phyloP scores from a whole-genome alignment of 2,888 invertebrate genomes.

The Anthoptus insignis region DNA sequence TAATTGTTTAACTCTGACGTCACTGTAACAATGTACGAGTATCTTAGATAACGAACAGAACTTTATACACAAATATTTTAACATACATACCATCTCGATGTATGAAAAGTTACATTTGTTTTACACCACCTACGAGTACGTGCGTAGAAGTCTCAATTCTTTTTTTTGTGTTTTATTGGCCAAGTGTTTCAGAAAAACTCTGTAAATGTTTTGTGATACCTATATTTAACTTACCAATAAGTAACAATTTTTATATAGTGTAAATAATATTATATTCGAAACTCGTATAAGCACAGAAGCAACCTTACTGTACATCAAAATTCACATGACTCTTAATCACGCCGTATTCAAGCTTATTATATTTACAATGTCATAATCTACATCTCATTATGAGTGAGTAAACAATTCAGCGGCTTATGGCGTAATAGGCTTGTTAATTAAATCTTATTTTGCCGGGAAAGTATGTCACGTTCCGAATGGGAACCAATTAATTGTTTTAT shows the following conservation, averaged over 20 bases:
- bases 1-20: conserved; percentile 62
- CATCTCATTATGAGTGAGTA: conserved; percentile 1
- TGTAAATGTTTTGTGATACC: too few relatives aligned
- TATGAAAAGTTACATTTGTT: too few relatives aligned
- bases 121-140: too few relatives aligned
- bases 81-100: too few relatives aligned
- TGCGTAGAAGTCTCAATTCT: too few relatives aligned
- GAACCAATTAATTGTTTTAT: conserved; percentile 59
- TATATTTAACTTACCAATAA: too few relatives aligned
- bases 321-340: background rate
- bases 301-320: background rate
- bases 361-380: background rate
- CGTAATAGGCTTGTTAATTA: conserved; percentile 31
- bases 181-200: too few relatives aligned
- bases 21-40: conserved; percentile 64
- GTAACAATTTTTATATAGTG: too few relatives aligned
- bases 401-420: conserved; percentile 5
- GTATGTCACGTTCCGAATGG: conserved; percentile 24
- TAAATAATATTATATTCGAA: background rate
- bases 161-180: too few relatives aligned
- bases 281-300: background rate
- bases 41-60: too few relatives aligned
- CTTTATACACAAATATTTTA: too few relatives aligned
- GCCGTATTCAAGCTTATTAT: background rate
- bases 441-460: conserved; percentile 30